Base-by-base conservation (phyloP, 1,140 invertebrate species). In the Cephus cinctus region DNA sequence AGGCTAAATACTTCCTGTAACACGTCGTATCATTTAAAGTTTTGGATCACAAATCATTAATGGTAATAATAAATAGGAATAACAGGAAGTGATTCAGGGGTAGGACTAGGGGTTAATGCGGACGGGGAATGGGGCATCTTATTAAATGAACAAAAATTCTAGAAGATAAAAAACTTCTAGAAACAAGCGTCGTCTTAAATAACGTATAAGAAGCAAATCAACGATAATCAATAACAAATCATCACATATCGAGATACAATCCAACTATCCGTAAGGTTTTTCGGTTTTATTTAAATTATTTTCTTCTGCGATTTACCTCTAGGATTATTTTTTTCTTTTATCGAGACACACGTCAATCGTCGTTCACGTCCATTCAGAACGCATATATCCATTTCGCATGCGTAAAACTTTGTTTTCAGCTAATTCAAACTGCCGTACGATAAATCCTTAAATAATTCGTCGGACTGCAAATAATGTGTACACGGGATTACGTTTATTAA, bases 311-410 rank as follows among this genome's bases (percentile, higher is more conserved):
- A 56, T 61, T 65, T 59, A 59, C 48, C 50, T 36, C 43, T 56
- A 60, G 47, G 61, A 63, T 57, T 38, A 48, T 51, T 69, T 56
- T 60, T 58, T 47, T 65, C 59, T 56, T 60, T 54, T 49, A 41
- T 46, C 45, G 49, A 54, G 21, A 21, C 49, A 54, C 19, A 54
- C 43, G 52, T 49, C 20, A 54, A 45, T 49, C 38, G 18, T 36
- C 18, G 32, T 32, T 54, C n/a, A n/a, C 38, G 59, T 54, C 54
- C 62, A 57, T 61, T 67, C 57, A n/a, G 58, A 66, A 65, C 61
- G 58, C 60, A n/a, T n/a, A n/a, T n/a, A n/a, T 67, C 57, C 61
- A 61, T 69, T 72, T 70, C n/a, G n/a, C 53, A 70, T 59, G 63
- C 60, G 63, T 63, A 59, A 73, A 65, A 62, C 49, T 56, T n/a